phyloP scores from a whole-genome alignment of 2,888 invertebrate genomes.

The Mythimna loreyi region DNA sequence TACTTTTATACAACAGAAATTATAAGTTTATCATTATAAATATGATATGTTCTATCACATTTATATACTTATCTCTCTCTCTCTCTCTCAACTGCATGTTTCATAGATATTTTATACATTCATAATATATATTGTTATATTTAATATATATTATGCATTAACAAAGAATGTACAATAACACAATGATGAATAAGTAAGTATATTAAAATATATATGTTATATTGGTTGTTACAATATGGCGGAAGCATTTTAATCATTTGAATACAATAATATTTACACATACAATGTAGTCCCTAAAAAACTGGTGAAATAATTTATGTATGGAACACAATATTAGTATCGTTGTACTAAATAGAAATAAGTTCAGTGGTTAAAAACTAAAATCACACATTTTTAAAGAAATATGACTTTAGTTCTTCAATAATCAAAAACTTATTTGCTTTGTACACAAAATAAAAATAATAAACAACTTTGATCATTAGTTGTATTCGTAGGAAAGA shows the following conservation, averaged over 20 bases:
- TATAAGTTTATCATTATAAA: constrained; percentile 68
- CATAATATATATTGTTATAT: constrained; percentile 16
- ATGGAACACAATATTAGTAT: constrained; percentile 2
- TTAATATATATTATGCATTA: constrained; percentile 16
- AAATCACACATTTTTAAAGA: background rate
- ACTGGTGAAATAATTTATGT: background rate
- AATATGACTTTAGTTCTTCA: background rate
- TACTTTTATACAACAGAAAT: constrained; percentile 62
- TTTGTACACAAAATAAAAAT: background rate
- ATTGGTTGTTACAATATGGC: constrained; percentile 28
- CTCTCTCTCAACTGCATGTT: constrained; percentile 63
- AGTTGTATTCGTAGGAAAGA: background rate
- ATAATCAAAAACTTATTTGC: background rate
- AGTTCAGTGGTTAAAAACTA: background rate
- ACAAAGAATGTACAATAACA: constrained; percentile 39
- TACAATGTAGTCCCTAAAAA: constrained; percentile 1
- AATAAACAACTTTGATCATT: background rate
- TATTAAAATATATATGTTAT: constrained; percentile 28
- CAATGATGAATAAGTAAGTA: constrained; percentile 36
- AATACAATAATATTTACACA: constrained; percentile 27
- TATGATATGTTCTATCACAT: constrained; percentile 83
- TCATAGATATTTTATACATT: constrained; percentile 36
- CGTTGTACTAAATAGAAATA: constrained; percentile 1
- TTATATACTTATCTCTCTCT: constrained; percentile 61
- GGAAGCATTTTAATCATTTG: constrained; percentile 34